phyloP scores from a whole-genome alignment of 2,797 vertebrate species.

The Numenius phaeopus region DNA sequence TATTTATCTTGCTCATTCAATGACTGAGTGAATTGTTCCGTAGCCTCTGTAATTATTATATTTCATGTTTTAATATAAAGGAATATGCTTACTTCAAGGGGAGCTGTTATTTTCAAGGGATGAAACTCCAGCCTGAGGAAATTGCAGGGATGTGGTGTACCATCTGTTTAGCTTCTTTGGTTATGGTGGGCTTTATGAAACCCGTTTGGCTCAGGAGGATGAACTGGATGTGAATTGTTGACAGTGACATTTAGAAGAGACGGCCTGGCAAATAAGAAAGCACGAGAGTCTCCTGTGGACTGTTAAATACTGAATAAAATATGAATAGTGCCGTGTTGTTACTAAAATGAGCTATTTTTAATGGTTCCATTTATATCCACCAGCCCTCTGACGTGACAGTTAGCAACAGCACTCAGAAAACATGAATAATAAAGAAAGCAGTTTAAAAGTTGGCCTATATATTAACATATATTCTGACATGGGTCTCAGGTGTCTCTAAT shows the following conservation, averaged over 20 bases:
- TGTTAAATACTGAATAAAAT: conserved; percentile 57
- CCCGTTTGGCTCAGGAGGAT: conserved; percentile 11
- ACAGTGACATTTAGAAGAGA: conserved; percentile 55
- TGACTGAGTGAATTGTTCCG: background rate
- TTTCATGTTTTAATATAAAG: background rate
- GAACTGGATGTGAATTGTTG: conserved; percentile 26
- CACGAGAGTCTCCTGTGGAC: conserved; percentile 12
- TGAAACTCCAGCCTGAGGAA: background rate
- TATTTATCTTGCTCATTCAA: background rate
- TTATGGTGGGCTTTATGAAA: conserved; percentile 16
- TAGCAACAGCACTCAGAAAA: background rate
- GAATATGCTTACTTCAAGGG: background rate
- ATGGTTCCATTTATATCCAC: background rate
- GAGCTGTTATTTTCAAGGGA: background rate
- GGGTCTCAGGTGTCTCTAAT: conserved; percentile 33
- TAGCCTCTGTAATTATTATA: background rate
- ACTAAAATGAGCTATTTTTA: conserved; percentile 65
- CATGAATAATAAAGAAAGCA: conserved; percentile 50
- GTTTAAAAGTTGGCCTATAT: conserved; percentile 39
- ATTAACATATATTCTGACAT: background rate
- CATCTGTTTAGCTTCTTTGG: conserved; percentile 34
- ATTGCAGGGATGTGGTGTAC: background rate
- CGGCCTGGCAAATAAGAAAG: conserved; percentile 34
- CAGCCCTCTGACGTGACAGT: conserved; percentile 24
- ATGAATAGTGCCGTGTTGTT: conserved; percentile 37